Conservation (phyloP, 2,888 invertebrate species). For the Drosophila infuscata region DNA sequence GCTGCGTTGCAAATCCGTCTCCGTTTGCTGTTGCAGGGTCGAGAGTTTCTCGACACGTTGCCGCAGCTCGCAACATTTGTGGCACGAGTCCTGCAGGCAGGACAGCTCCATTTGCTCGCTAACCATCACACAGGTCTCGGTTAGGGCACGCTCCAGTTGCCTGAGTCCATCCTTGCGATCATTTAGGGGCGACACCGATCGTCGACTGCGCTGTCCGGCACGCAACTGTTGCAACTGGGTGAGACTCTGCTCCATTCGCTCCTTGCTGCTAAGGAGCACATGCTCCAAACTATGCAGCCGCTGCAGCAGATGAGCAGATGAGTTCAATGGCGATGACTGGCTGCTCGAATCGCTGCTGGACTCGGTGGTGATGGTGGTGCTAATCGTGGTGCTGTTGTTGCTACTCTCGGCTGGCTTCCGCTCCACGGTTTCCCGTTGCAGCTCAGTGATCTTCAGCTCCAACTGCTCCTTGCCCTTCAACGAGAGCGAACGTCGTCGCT, state of each 20-base stretch:
- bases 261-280: conserved; percentile 88
- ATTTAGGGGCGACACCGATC: conserved; percentile 88
- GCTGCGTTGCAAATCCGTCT: conserved; percentile 81
- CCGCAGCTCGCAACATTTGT: conserved; percentile 87
- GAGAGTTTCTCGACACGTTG: conserved; percentile 86
- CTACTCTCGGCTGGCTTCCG: conserved; percentile 88
- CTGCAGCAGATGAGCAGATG: conserved; percentile 86
- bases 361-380: conserved; percentile 84
- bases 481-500: conserved; percentile 92
- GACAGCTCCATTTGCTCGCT: conserved; percentile 77
- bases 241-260: conserved; percentile 89
- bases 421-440: conserved; percentile 86
- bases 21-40: conserved; percentile 83
- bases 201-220: conserved; percentile 87
- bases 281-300: conserved; percentile 88
- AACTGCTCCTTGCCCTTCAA: conserved; percentile 93
- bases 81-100: conserved; percentile 86
- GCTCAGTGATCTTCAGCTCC: conserved; percentile 91
- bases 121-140: conserved; percentile 87
- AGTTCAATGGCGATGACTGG: conserved; percentile 83
- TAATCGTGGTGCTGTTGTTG: conserved; percentile 87
- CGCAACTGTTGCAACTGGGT: conserved; percentile 88
- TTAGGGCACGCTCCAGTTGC: conserved; percentile 88
- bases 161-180: conserved; percentile 88
- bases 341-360: conserved; percentile 77